Base-by-base conservation (phyloP, 2,888 invertebrate species). In the Hirudinaria manillensis region DNA sequence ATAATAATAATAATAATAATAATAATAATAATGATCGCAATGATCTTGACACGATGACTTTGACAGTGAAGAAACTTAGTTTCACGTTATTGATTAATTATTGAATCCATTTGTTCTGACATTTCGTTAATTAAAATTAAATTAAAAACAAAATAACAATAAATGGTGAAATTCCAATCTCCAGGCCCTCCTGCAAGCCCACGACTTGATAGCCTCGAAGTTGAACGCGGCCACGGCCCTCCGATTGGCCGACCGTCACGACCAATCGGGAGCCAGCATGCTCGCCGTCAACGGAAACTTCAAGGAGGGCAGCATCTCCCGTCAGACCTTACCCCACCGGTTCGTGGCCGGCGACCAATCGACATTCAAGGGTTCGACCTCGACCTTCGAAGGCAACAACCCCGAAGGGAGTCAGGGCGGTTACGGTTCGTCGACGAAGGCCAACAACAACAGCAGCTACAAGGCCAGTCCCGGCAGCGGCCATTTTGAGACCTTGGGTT, bases 401-500 rank as follows among this genome's bases (percentile, higher is more conserved):
- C 45, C 45, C 1, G 45, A 45, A 10, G 45, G 45, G 16, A 45
- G 45, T 10, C 45, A 45, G 16, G 45, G n/a, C n/a, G n/a, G 45
- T 45, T 7, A 45, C 16, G 45, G 6, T 45, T 45, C 45, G 13
- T 6, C 45, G 13, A 6, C 38, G 10, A 45, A 7, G 45, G 45
- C 16, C 13, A 45, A 68, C 29, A 68, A 32, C 36, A 68, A 32
- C 36, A 68, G 21, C 68, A 68, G 61, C 73, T 61, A 56, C 73
- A 61, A 34, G 13, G 32, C 21, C 56, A 72, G 34, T n/a, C n/a
- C 19, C 4, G 61, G 38, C 65, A 34, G 24, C 73, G 38, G 61
- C 65, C 93, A 93, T 85, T 81, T 82, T 81, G 82, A 94, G 89
- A 94, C 99, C 86, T 10, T 45, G 45, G 45, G 6, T 16, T 45